phyloP scores from a whole-genome alignment of 2,797 vertebrate species.

The Geotrypetes seraphini region DNA sequence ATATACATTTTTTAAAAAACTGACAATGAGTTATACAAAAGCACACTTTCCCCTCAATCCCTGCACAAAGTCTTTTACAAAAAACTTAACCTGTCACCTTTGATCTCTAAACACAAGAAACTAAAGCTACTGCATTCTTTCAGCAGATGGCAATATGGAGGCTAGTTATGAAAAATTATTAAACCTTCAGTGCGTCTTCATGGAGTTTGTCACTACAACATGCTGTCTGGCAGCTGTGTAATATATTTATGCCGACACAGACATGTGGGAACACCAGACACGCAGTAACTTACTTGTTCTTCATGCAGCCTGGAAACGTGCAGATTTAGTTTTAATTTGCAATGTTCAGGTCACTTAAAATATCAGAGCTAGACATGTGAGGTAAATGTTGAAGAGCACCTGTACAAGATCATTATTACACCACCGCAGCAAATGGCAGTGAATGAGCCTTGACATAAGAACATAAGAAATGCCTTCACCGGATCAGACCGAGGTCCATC shows the following conservation, averaged over 20 bases:
- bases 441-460: no score
- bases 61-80: slow-evolving; percentile 20
- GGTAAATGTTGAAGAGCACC: no score
- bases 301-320: no score
- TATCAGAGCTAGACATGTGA: no score
- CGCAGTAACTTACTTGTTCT: slow-evolving; percentile 9
- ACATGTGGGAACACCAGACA: background rate
- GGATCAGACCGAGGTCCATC: no score
- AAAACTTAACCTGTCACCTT: slow-evolving; percentile 28
- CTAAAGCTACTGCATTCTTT: background rate
- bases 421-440: no score
- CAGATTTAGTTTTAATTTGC: no score
- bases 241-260: background rate
- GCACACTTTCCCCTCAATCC: slow-evolving; percentile 17
- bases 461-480: no score
- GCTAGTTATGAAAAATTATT: no score
- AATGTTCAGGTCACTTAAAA: no score
- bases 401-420: no score
- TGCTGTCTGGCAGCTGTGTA: background rate
- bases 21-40: background rate
- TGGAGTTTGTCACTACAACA: background rate
- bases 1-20: slow-evolving; percentile 12
- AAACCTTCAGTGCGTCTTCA: background rate
- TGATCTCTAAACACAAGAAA: background rate
- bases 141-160: no score